These are phyloP conservation scores for Mechanitis mazaeus DNA, from an alignment of 2,888 invertebrate species.

Conservation along the genomic window DNA sequence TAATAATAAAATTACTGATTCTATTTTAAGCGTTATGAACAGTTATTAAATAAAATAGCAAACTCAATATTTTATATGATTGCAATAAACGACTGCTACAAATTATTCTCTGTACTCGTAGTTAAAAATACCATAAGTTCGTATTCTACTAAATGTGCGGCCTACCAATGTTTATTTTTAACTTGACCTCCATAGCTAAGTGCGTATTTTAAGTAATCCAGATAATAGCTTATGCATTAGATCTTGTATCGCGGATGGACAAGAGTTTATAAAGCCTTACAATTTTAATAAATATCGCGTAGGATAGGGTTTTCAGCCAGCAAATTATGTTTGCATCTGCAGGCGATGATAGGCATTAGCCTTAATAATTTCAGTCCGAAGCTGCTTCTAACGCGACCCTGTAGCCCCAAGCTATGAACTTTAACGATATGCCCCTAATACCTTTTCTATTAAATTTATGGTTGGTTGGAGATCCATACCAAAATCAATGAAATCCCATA, in stretches of 20 bases:
- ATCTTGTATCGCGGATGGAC: constrained; percentile 35
- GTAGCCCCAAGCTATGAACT: constrained; percentile 47
- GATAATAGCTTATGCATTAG: constrained; percentile 35
- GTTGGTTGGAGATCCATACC: constrained; percentile 95
- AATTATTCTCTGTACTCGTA: background rate
- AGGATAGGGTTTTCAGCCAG: constrained; percentile 44
- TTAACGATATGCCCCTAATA: constrained; percentile 61
- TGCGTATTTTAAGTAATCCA: constrained; percentile 24
- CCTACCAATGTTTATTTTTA: constrained; percentile 25
- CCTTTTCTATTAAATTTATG: constrained; percentile 94
- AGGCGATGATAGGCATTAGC: constrained; percentile 39
- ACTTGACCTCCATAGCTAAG: constrained; percentile 33
- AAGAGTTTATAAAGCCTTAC: constrained; percentile 43
- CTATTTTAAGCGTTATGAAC: background rate
- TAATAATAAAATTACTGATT: constrained; percentile 11
- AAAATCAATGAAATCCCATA: constrained; percentile 96
- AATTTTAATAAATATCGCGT: constrained; percentile 26
- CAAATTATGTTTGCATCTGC: constrained; percentile 39
- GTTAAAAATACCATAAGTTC: constrained; percentile 5
- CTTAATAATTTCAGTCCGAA: constrained; percentile 48
- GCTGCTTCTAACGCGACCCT: constrained; percentile 53
- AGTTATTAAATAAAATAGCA: background rate
- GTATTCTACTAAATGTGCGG: constrained; percentile 20
- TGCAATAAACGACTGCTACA: constrained; percentile 1
- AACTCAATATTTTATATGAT: background rate